phyloP scores from a whole-genome alignment of 2,113 vertebrate species.

The Hirundichthys speculiger region DNA sequence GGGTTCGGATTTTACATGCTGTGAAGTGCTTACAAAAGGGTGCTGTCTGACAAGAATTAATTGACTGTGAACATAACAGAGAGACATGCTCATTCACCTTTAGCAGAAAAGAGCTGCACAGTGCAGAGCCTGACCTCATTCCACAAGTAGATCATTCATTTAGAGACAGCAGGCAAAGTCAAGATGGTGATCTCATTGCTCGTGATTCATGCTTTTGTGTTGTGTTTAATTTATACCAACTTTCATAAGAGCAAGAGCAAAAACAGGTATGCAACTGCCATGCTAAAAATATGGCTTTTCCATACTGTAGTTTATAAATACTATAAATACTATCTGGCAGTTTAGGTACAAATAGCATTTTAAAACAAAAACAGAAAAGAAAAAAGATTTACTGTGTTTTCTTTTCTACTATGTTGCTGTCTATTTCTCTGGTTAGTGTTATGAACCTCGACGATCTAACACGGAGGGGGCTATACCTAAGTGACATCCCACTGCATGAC shows the following conservation, averaged over 20 bases:
- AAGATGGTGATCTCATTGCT: constrained; percentile 21
- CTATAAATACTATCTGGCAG: constrained; percentile 1
- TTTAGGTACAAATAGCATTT: not conserved
- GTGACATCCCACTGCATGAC: constrained; percentile 96
- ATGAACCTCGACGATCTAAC: constrained; percentile 99
- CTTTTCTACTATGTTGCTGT: not conserved
- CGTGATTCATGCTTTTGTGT: constrained; percentile 6
- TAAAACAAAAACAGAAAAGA: too few relatives aligned
- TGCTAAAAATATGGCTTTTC: not conserved
- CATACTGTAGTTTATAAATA: not conserved
- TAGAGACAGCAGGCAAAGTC: constrained; percentile 12
- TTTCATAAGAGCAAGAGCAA: constrained; percentile 9
- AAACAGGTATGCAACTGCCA: not conserved
- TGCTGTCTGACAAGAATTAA: constrained; percentile 16
- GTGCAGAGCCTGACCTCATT: constrained; percentile 24
- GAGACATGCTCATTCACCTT: constrained; percentile 8
- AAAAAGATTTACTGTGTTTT: not conserved
- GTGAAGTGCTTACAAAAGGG: constrained; percentile 28
- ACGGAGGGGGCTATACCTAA: constrained; percentile 93
- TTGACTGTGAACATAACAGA: not conserved
- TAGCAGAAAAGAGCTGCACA: constrained; percentile 9
- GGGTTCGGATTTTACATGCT: constrained; percentile 25
- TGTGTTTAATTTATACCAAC: constrained; percentile 32
- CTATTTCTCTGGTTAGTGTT: constrained; percentile 79
- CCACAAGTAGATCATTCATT: constrained; percentile 25